A percentile compares a stretch with the other conserved stretches of the same genome.
These are phyloP conservation scores for Pimephales promelas DNA, from an alignment of 2,113 vertebrate species.

Conservation along the genomic window DNA sequence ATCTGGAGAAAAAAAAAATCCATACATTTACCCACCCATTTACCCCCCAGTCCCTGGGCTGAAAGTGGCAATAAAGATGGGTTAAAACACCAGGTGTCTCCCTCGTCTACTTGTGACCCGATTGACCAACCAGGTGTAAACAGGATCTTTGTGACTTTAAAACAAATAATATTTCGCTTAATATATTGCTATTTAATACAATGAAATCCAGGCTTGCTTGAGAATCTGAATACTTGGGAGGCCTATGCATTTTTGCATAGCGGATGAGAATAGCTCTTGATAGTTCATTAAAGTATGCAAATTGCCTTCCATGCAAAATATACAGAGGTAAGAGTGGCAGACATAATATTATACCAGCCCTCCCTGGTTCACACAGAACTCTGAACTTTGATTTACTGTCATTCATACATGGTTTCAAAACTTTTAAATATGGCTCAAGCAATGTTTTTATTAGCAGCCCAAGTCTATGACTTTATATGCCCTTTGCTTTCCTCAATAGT, in stretches of 20 bases:
- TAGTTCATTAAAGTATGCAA: slow-evolving; percentile 42
- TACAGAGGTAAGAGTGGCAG: background rate
- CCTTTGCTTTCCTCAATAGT: background rate
- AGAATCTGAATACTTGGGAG: background rate
- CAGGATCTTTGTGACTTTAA: no score
- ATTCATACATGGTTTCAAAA: background rate
- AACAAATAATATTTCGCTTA: background rate
- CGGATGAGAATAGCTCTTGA: background rate
- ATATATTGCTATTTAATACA: background rate
- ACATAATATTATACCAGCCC: background rate
- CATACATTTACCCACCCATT: no score
- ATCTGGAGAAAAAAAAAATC: no score
- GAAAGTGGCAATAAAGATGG: no score
- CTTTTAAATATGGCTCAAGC: background rate
- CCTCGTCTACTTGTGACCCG: no score
- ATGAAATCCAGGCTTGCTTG: background rate
- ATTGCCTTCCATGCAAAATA: slow-evolving; percentile 38
- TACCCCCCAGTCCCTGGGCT: no score
- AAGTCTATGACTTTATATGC: background rate
- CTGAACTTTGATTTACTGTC: background rate
- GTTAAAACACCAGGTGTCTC: no score
- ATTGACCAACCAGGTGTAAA: no score
- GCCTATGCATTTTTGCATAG: background rate
- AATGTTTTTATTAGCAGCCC: background rate
- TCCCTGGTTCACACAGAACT: background rate